These are phyloP conservation scores for Glaucopsyche alexis DNA, from an alignment of 2,888 invertebrate genomes.

Conservation along the genomic window DNA sequence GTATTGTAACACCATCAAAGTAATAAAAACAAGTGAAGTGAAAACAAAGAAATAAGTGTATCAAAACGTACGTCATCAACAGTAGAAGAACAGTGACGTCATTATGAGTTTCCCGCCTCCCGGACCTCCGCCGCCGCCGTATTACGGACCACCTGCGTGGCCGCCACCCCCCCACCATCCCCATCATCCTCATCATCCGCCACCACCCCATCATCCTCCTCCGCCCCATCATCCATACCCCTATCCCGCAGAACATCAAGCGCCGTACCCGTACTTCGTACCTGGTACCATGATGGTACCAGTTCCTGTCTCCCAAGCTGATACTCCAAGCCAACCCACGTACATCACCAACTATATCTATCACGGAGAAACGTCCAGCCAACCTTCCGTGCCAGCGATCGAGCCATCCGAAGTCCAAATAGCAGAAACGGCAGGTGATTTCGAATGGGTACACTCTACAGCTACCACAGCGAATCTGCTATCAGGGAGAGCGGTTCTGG, in stretches of 20 bases:
- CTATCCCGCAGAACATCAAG: constrained; percentile 45
- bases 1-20: too few species aligned
- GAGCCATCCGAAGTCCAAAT: constrained; percentile 47
- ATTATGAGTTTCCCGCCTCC: constrained; percentile 61
- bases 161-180: constrained; percentile 48
- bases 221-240: constrained; percentile 39
- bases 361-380: constrained; percentile 56
- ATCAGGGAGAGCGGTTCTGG: constrained; percentile 65
- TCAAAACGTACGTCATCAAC: background rate
- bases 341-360: constrained; percentile 73
- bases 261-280: constrained; percentile 58
- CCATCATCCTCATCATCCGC: constrained; percentile 44
- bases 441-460: constrained; percentile 68
- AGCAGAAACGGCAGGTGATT: constrained; percentile 64
- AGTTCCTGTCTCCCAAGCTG: constrained; percentile 43
- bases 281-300: constrained; percentile 67
- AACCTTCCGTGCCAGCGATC: constrained; percentile 40
- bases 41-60: background rate
- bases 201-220: constrained; percentile 36
- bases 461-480: constrained; percentile 57
- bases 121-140: constrained; percentile 49
- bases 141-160: constrained; percentile 47
- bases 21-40: background rate
- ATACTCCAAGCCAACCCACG: constrained; percentile 49
- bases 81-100: constrained; percentile 28